Conservation (phyloP, 2,113 vertebrate genomes). For the Nipponia nippon region DNA sequence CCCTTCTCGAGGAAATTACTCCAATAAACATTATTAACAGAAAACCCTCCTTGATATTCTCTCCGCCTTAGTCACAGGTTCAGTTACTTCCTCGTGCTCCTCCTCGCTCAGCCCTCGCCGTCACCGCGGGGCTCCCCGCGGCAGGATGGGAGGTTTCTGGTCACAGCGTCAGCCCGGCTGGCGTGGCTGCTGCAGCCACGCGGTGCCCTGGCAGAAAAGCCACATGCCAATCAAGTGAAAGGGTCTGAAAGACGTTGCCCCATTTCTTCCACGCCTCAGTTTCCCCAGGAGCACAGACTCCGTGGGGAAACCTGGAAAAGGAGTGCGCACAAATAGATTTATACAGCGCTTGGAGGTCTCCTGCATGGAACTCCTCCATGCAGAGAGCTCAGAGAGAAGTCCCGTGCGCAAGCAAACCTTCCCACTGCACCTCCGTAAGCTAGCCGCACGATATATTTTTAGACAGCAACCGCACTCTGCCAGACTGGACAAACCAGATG, state of each 20-base stretch:
- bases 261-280: neutral
- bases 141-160: neutral
- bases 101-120: neutral
- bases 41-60: constrained; percentile 15
- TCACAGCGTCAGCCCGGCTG: neutral
- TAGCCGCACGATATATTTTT: neutral
- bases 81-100: constrained; percentile 21
- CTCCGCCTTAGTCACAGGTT: neutral
- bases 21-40: neutral
- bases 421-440: neutral
- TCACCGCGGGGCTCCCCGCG: neutral
- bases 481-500: constrained; percentile 36
- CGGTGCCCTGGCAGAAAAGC: neutral
- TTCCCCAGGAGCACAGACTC: neutral
- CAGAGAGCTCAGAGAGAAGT: neutral
- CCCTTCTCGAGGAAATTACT: neutral
- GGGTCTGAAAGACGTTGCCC: neutral
- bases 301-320: neutral
- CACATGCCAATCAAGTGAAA: neutral
- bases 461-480: neutral
- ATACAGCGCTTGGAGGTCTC: accelerated
- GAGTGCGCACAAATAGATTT: accelerated
- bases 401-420: neutral
- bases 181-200: neutral
- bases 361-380: accelerated